A percentile compares a stretch with the other conserved stretches of the same genome.
Conservation (phyloP, 2,888 invertebrate genomes). For the Euphydryas editha region DNA sequence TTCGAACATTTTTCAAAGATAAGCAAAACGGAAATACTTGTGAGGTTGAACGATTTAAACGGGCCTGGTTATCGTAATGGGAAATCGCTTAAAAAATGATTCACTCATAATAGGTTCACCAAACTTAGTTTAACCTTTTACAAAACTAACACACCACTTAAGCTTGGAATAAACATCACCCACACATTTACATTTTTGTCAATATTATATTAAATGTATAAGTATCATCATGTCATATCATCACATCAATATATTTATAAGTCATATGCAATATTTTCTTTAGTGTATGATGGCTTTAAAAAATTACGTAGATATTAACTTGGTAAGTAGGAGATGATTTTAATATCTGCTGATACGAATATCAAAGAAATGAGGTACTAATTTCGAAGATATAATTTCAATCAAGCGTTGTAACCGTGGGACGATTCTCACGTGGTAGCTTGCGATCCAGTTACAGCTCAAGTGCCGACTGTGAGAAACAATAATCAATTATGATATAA, state of each 20-base stretch:
- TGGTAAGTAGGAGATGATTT: background rate
- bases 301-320: background rate
- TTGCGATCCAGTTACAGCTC: conserved; percentile 70
- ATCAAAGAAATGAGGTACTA: conserved; percentile 31
- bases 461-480: conserved; percentile 63
- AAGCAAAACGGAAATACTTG: conserved; percentile 43
- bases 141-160: background rate
- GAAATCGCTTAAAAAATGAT: conserved; percentile 46
- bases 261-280: background rate
- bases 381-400: conserved; percentile 56
- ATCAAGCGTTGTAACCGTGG: conserved; percentile 63
- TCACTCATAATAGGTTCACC: conserved; percentile 40
- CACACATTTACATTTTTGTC: background rate
- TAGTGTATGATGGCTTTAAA: background rate
- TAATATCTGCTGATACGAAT: background rate
- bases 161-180: background rate
- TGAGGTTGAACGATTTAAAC: conserved; percentile 44
- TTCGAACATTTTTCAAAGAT: conserved; percentile 33
- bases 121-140: conserved; percentile 28
- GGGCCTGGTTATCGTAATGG: conserved; percentile 42
- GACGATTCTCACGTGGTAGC: conserved; percentile 68
- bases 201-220: background rate
- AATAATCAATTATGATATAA: conserved; percentile 51
- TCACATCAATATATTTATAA: too few relatives aligned
- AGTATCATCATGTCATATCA: background rate